Base-by-base conservation (phyloP, 2,888 invertebrate genomes). In the Strigamia transsilvanica region DNA sequence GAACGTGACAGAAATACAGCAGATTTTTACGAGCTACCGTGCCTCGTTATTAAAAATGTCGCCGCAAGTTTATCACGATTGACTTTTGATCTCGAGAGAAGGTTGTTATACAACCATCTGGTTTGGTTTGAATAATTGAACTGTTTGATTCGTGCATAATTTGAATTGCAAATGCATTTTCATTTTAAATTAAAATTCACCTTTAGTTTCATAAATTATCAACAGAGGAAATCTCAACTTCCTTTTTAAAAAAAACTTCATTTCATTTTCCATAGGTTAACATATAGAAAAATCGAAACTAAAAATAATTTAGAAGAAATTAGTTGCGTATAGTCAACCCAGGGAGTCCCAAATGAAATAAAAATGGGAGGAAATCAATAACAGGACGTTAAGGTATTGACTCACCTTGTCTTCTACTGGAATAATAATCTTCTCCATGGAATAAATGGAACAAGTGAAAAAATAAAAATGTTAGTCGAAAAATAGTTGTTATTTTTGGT, bases 341-440 rank as follows among this genome's bases (percentile, higher is more conserved):
- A 73, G 27, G 27, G 1, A 27, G 10, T 12, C 18, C 56, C 56
- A 73, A 73, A 73, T 32, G 73, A 32, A 73, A 73, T 73, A 32
- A 73, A 73, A 73, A 73, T 73, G 32, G 73, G 73, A n/a, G 73
- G 32, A 73, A 73, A 73, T 73, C 73, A 73, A 73, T 73, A 73
- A 73, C 27, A 73, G 61, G 61, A 23, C 27, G 73, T 32, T 73
- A 73, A 32, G 73, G 73, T 73, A 73, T 73, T 73, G 73, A 73
- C 73, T 73, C 73, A 73, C 73, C 73, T 73, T 73, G 73, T 73
- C 73, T 73, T 73, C 73, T 73, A n/a, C 73, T 73, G 73, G 73
- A 73, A 73, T 73, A 73, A 32, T 73, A 73, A 73, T 73, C 73
- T 73, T 73, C 73, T 73, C 73, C 73, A 73, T 73, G 73, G 27